Evolutionary conservation across 2,888 invertebrate genomes (phyloP).

Genomic region (Hydriomena furcata): DNA sequence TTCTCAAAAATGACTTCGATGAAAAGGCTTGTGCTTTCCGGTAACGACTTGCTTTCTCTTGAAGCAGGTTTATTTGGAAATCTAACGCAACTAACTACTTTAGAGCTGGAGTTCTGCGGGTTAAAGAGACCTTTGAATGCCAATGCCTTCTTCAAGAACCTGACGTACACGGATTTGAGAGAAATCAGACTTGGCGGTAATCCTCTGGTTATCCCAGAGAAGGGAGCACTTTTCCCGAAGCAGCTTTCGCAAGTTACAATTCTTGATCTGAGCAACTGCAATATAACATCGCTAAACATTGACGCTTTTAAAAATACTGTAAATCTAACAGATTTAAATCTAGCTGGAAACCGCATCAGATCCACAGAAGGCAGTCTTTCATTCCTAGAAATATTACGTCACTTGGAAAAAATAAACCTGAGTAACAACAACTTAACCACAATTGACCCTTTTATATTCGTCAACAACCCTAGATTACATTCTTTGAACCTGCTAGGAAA

Average conservation of each 20-base stretch:
- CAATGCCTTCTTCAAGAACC: slow-evolving; percentile 86
- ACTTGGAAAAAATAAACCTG: slow-evolving; percentile 85
- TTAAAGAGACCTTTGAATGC: slow-evolving; percentile 85
- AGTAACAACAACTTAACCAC: slow-evolving; percentile 85
- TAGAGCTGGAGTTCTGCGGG: slow-evolving; percentile 88
- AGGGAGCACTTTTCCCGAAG: slow-evolving; percentile 85
- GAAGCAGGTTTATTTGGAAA: slow-evolving; percentile 88
- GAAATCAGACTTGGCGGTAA: slow-evolving; percentile 88
- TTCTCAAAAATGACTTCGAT: slow-evolving; percentile 88
- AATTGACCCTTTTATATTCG: slow-evolving; percentile 82
- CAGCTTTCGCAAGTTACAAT: slow-evolving; percentile 85
- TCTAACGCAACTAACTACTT: slow-evolving; percentile 85
- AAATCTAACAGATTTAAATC: slow-evolving; percentile 85
- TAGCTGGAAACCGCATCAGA: slow-evolving; percentile 83
- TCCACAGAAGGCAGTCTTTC: slow-evolving; percentile 74
- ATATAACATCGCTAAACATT: slow-evolving; percentile 82
- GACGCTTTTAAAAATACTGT: slow-evolving; percentile 85
- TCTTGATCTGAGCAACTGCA: slow-evolving; percentile 87
- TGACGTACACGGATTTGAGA: slow-evolving; percentile 85
- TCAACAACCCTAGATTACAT: slow-evolving; percentile 82
- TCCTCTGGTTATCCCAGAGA: slow-evolving; percentile 84
- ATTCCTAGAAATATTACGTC: slow-evolving; percentile 81
- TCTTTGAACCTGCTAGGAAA: slow-evolving; percentile 87
- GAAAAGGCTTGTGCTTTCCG: slow-evolving; percentile 86
- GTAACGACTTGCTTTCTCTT: slow-evolving; percentile 86